Evolutionary conservation across 2,113 vertebrate species (phyloP).

Genomic region (Orycteropus afer): DNA sequence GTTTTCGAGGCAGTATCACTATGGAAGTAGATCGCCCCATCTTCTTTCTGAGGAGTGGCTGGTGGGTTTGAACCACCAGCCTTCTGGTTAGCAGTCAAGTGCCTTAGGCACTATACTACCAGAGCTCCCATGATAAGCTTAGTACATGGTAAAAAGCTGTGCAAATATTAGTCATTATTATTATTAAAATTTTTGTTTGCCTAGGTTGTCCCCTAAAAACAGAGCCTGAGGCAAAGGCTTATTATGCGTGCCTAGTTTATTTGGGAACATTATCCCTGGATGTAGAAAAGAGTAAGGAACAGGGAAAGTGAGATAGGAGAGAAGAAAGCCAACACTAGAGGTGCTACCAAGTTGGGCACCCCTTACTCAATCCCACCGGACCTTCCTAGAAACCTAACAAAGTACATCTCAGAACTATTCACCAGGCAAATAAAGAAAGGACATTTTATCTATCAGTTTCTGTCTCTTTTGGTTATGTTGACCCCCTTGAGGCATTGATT

Average conservation of each 20-base stretch:
- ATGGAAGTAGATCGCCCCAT: too few relatives aligned
- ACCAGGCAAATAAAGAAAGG: not conserved
- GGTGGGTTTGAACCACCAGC: too few relatives aligned
- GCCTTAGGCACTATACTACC: too few relatives aligned
- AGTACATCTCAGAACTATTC: not conserved
- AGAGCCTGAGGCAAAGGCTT: not conserved
- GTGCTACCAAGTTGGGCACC: not conserved
- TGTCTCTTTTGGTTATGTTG: not conserved
- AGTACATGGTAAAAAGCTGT: not conserved
- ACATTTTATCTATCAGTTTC: not conserved
- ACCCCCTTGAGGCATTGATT: not conserved
- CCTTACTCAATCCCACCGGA: not conserved
- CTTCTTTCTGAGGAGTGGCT: too few relatives aligned
- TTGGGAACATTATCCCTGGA: not conserved
- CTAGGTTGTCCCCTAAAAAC: not conserved
- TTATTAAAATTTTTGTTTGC: conserved; percentile 7
- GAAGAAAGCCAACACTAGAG: not conserved
- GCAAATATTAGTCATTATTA: not conserved
- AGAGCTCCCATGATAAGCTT: too few relatives aligned
- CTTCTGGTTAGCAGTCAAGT: too few relatives aligned
- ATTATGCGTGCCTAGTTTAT: not conserved
- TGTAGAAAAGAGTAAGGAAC: not conserved
- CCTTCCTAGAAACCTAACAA: not conserved
- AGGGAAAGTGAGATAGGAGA: not conserved
- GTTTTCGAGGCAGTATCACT: too few relatives aligned